These are phyloP conservation scores for Choreutis nemorana DNA, from an alignment of 2,888 invertebrate genomes.

Conservation along the genomic window DNA sequence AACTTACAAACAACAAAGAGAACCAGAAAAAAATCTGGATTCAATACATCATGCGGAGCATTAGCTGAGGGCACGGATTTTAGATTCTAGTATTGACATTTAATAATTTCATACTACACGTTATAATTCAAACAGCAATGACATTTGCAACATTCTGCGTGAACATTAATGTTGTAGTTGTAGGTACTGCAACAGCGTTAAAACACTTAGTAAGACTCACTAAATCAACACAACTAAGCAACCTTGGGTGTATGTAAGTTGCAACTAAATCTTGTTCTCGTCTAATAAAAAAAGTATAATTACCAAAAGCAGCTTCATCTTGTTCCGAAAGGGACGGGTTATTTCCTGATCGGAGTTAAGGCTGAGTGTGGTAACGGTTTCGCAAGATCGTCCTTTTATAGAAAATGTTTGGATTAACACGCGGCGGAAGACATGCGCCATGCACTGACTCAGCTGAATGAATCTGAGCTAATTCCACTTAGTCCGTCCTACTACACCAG, in stretches of 20 bases:
- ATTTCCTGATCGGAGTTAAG: conserved; percentile 55
- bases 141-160: conserved; percentile 4
- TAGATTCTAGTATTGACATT: too few relatives aligned
- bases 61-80: too few relatives aligned
- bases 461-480: conserved; percentile 51
- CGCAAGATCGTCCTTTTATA: conserved; percentile 56
- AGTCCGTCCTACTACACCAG: too few relatives aligned
- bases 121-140: too few relatives aligned
- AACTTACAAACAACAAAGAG: too few relatives aligned
- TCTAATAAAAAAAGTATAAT: too few relatives aligned
- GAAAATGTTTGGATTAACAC: conserved; percentile 30
- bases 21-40: too few relatives aligned
- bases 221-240: background rate
- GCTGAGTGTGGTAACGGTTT: conserved; percentile 59
- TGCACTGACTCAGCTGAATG: conserved; percentile 35
- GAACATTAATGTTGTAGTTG: conserved; percentile 3
- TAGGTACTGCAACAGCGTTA: conserved; percentile 12
- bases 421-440: conserved; percentile 23
- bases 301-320: conserved; percentile 36
- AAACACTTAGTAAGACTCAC: background rate
- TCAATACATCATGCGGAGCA: too few relatives aligned
- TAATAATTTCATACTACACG: too few relatives aligned
- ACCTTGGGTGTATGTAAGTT: background rate
- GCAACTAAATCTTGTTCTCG: too few relatives aligned
- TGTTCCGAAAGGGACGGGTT: conserved; percentile 30